Evolutionary conservation across 2,797 vertebrate species (phyloP), one percentile per base, ranked within the genome.

Genomic region (Poliocrania exsul): DNA sequence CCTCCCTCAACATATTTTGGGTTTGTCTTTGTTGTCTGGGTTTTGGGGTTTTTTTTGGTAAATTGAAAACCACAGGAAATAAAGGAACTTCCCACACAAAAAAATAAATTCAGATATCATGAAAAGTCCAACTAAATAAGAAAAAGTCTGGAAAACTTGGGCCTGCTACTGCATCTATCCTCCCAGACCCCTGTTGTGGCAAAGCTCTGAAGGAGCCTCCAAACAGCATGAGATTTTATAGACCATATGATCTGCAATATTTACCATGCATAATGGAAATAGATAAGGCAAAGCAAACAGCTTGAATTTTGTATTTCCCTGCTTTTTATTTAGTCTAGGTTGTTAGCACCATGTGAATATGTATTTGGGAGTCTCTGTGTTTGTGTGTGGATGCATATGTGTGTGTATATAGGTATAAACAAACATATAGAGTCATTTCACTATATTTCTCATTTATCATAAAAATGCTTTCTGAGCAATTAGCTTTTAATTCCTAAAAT

Each of bases 201-300:
- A 87, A 71, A 93, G 58, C 93, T 95, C 88, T 67, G 93, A 80
- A 90, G 78, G 54, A 90, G 71, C 17, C 86, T 93, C 92, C 86
- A 91, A 96, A 42, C 94, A 94, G 93, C 78, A 18, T 86, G 95
- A 4, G 61, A 71, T 93, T 95, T 96, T 82, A 70, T 44, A 78
- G 94, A 88, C 95, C 94, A 94, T 93, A 94, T 96, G 93, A 97
- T 95, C 92, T 95, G 96, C 86, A 95, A 87, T 95, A 96, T 96
- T 96, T 95, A 92, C 88, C 83, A 97, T 93, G 84, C 95, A 95
- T 93, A 93, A 97, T 96, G 72, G 93, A 95, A 95, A 94, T 5
- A 95, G 92, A 97, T 92, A 95, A 95, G 83, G 92, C 83, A 95
- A 94, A 96, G 94, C 88, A 90, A 96, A 96, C 94, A 97, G 93